A percentile compares a stretch with the other conserved stretches of the same genome.
phyloP scores from a whole-genome alignment of 1,140 invertebrate genomes.

The Drosophila albomicans region DNA sequence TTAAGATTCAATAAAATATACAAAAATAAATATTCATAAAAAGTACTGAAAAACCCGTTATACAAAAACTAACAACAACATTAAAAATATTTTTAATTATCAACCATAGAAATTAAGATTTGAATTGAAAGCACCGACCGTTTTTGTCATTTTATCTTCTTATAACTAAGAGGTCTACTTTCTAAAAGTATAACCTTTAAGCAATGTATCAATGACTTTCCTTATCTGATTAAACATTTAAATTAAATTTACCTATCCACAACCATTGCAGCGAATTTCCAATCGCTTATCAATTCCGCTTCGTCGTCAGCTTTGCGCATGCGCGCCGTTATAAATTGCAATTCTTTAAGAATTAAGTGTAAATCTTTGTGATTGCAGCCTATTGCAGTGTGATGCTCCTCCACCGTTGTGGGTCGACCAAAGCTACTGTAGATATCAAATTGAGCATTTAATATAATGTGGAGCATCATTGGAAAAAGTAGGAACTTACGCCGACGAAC shows the following conservation, averaged over 20 bases:
- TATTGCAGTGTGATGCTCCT: conserved; percentile 87
- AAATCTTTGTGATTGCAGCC: conserved; percentile 89
- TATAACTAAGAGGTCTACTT: too few relatives aligned
- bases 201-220: too few relatives aligned
- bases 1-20: too few relatives aligned
- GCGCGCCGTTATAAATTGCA: conserved; percentile 96
- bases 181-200: too few relatives aligned
- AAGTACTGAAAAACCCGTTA: too few relatives aligned
- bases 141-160: too few relatives aligned
- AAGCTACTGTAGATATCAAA: conserved; percentile 84
- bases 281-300: conserved; percentile 97
- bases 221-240: too few relatives aligned
- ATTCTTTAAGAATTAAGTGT: conserved; percentile 94
- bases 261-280: conserved; percentile 99
- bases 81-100: too few relatives aligned
- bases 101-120: too few relatives aligned
- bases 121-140: too few relatives aligned
- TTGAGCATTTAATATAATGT: not conserved
- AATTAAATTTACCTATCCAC: conserved; percentile 91
- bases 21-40: too few relatives aligned
- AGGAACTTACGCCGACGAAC: conserved; percentile 82
- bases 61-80: too few relatives aligned
- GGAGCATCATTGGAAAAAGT: not conserved
- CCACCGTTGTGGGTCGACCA: conserved; percentile 87
- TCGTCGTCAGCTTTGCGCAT: conserved; percentile 96